These are phyloP conservation scores for Acanthaster planci DNA, from an alignment of 35 echinoderm and acorn worm genomes.

Conservation along the genomic window DNA sequence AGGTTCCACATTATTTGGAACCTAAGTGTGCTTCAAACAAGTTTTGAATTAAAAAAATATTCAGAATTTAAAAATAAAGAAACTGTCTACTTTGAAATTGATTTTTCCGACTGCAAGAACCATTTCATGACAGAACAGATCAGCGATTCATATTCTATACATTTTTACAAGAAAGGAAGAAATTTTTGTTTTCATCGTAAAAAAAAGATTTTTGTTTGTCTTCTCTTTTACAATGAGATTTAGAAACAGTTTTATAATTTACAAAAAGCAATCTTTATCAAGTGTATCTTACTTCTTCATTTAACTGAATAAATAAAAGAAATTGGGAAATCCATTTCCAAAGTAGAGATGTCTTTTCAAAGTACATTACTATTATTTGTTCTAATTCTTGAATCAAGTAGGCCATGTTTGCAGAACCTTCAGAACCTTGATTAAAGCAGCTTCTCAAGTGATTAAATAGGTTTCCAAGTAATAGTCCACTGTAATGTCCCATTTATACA, in stretches of 20 bases:
- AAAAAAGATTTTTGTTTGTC: not conserved
- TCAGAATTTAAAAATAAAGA: too few species aligned
- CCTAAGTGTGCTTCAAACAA: too few species aligned
- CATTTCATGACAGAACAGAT: not conserved
- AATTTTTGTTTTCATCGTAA: slow-evolving; percentile 14
- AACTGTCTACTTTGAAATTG: too few species aligned
- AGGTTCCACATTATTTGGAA: too few species aligned
- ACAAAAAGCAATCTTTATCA: slow-evolving; percentile 17
- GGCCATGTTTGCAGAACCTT: not conserved
- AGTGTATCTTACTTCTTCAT: not conserved
- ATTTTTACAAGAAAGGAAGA: slow-evolving; percentile 26
- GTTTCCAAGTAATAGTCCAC: too few species aligned
- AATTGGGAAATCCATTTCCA: not conserved
- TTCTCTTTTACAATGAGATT: slow-evolving; percentile 1
- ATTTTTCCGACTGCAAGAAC: not conserved
- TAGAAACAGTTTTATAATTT: not conserved
- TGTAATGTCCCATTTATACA: too few species aligned
- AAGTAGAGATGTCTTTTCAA: not conserved
- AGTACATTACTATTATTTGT: not conserved
- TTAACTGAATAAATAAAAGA: slow-evolving; percentile 27
- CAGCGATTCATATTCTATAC: not conserved
- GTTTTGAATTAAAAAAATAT: too few species aligned
- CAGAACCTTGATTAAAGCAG: not conserved
- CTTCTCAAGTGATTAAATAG: too few species aligned
- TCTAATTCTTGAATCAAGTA: not conserved